These are phyloP conservation scores for Platycheirus albimanus DNA, from an alignment of 2,888 invertebrate genomes.

Conservation along the genomic window DNA sequence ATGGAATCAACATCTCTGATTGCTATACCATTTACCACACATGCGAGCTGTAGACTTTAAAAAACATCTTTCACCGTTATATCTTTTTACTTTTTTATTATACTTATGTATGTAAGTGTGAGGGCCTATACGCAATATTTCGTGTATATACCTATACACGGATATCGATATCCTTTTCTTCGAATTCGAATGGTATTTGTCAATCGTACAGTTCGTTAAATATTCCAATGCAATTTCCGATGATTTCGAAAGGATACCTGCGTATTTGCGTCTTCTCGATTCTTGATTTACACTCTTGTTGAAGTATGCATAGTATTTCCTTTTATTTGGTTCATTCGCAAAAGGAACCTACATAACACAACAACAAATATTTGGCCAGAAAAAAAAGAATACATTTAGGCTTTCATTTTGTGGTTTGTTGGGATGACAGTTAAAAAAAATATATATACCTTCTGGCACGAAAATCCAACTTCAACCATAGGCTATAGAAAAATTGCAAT, in stretches of 20 bases:
- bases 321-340: neutral
- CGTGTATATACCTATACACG: neutral
- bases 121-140: neutral
- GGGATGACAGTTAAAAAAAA: no score
- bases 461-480: neutral
- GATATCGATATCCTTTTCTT: neutral
- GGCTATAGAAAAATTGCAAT: constrained; percentile 36
- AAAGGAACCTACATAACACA: no score
- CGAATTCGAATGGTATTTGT: constrained; percentile 10
- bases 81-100: neutral
- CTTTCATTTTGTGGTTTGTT: no score
- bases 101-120: neutral
- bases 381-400: no score
- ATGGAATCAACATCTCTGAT: neutral
- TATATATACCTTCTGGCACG: neutral
- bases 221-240: constrained; percentile 45
- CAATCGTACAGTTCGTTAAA: constrained; percentile 57
- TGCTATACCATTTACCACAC: neutral
- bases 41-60: no score
- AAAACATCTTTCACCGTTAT: no score
- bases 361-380: no score
- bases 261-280: neutral
- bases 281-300: neutral
- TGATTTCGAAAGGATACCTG: constrained; percentile 2
- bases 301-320: neutral